A percentile compares a stretch with the other conserved stretches of the same genome.
Conservation (phyloP, 2,888 invertebrate species). For the Eupithecia vulgata region DNA sequence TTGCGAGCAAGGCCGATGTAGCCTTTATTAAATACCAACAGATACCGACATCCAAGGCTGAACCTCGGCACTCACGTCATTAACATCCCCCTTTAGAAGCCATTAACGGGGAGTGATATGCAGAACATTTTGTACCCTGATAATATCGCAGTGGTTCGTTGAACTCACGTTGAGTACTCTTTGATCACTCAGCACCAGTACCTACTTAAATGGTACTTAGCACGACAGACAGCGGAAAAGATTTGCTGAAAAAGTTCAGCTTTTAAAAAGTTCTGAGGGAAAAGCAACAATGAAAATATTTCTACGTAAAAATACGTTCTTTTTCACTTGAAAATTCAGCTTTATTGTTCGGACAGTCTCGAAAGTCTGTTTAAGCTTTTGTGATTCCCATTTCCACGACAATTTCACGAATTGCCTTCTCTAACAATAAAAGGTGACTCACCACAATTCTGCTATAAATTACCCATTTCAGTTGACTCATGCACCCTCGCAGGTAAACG, state of each 20-base stretch:
- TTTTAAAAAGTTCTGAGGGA: constrained; percentile 2
- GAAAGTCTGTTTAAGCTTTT: constrained; percentile 17
- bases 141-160: constrained; percentile 19
- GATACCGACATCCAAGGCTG: constrained; percentile 45
- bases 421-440: constrained; percentile 40
- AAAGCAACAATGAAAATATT: constrained; percentile 4
- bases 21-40: constrained; percentile 35
- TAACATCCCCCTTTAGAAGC: constrained; percentile 47
- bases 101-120: constrained; percentile 40
- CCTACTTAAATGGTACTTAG: constrained; percentile 2
- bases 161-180: constrained; percentile 23
- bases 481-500: constrained; percentile 26
- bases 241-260: constrained; percentile 1
- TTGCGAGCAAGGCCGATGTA: constrained; percentile 2
- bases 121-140: constrained; percentile 31
- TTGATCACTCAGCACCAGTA: constrained; percentile 8
- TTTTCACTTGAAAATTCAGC: constrained; percentile 6
- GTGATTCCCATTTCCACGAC: constrained; percentile 30
- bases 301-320: constrained; percentile 9
- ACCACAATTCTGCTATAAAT: constrained; percentile 34
- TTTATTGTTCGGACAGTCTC: constrained; percentile 13
- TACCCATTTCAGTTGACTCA: constrained; percentile 42
- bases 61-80: constrained; percentile 53
- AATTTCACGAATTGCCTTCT: constrained; percentile 41
- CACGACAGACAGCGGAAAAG: constrained; percentile 1